A percentile compares a stretch with the other conserved stretches of the same genome.
Conservation (phyloP, 2,797 vertebrate species). For the Schizopygopsis pylzovi region DNA sequence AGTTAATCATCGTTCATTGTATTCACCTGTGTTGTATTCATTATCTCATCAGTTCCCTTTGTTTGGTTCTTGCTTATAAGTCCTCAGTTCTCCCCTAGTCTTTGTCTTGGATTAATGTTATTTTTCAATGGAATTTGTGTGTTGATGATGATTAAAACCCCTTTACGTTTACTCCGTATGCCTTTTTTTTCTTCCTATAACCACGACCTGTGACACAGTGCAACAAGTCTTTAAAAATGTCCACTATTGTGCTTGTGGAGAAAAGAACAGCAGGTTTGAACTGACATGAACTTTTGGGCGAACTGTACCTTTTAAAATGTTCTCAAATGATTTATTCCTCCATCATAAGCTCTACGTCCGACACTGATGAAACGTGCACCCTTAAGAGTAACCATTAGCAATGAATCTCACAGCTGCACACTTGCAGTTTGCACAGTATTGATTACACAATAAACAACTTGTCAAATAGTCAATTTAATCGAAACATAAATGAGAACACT, state of each 20-base stretch:
- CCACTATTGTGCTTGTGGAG: neutral
- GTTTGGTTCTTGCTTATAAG: too few relatives aligned
- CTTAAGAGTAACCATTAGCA: conserved; percentile 32
- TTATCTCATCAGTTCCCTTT: too few relatives aligned
- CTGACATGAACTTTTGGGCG: neutral
- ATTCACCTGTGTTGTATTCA: too few relatives aligned
- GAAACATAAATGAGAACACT: conserved; percentile 38
- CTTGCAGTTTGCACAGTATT: conserved; percentile 34
- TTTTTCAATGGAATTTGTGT: too few relatives aligned
- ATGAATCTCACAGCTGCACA: conserved; percentile 28
- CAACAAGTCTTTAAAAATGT: neutral
- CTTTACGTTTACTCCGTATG: too few relatives aligned
- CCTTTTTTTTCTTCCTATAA: too few relatives aligned
- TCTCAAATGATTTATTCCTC: conserved; percentile 27
- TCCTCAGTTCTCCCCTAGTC: too few relatives aligned
- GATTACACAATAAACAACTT: conserved; percentile 42
- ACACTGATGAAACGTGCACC: conserved; percentile 29
- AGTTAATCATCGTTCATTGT: too few relatives aligned
- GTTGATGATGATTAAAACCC: too few relatives aligned
- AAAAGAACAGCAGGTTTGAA: neutral
- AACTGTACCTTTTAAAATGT: conserved; percentile 11
- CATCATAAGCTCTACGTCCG: conserved; percentile 21
- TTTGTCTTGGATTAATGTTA: too few relatives aligned
- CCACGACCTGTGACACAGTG: too few relatives aligned
- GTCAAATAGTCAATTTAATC: conserved; percentile 43